A percentile compares a stretch with the other conserved stretches of the same genome.
Evolutionary conservation across 2,888 invertebrate genomes (phyloP).

Genomic region (Coleophora deauratella): DNA sequence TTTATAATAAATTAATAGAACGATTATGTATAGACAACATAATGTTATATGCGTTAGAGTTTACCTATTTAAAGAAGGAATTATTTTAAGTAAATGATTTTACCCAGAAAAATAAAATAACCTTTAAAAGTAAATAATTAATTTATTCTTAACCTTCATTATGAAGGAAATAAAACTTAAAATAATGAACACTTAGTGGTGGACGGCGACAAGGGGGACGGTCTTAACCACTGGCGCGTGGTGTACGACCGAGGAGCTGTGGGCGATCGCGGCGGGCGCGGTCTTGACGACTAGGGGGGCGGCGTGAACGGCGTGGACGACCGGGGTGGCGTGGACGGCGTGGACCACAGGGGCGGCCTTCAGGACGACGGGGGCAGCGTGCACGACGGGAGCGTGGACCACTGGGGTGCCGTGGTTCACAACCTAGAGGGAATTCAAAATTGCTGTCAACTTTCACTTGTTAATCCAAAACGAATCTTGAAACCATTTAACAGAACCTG

Average conservation of each 20-base stretch:
- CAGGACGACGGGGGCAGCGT: constrained; percentile 34
- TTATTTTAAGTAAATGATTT: too few relatives aligned
- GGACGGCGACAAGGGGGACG: constrained; percentile 49
- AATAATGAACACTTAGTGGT: constrained; percentile 30
- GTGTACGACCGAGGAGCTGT: constrained; percentile 37
- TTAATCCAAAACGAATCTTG: too few relatives aligned
- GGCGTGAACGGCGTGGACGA: constrained; percentile 45
- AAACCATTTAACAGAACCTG: too few relatives aligned
- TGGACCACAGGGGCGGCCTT: constrained; percentile 35
- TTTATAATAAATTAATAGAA: too few relatives aligned
- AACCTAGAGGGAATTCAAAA: constrained; percentile 12
- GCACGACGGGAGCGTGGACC: constrained; percentile 41
- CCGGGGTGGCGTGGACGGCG: constrained; percentile 22
- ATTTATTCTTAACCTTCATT: constrained; percentile 18
- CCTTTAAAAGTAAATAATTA: constrained; percentile 13
- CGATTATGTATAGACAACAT: too few relatives aligned
- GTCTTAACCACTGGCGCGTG: constrained; percentile 32
- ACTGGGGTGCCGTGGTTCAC: constrained; percentile 58
- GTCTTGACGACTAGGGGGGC: constrained; percentile 50
- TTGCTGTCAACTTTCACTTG: too few relatives aligned
- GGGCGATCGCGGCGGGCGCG: constrained; percentile 32
- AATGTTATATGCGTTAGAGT: too few relatives aligned
- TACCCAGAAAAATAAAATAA: not conserved
- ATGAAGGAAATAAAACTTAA: constrained; percentile 4
- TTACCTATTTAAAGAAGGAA: too few relatives aligned